A percentile compares a stretch with the other conserved stretches of the same genome.
phyloP scores from a whole-genome alignment of 2,113 vertebrate species.

The Platysternon megacephalum region DNA sequence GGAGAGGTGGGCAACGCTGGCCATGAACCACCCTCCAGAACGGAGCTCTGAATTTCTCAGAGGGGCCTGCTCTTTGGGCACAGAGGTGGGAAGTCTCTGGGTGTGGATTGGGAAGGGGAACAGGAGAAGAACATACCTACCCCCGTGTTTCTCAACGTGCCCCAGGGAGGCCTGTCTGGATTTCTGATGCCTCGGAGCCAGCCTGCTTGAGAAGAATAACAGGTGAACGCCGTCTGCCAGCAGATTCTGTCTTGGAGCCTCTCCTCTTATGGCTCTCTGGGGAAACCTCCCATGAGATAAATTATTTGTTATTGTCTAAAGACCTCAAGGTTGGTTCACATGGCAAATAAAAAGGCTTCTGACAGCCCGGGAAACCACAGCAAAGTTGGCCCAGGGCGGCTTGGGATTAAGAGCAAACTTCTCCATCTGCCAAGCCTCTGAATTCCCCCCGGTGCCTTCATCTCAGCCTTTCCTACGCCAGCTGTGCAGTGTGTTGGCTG shows the following conservation, averaged over 20 bases:
- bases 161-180: constrained; percentile 39
- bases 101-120: rapidly evolving
- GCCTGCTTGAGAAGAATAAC: constrained; percentile 45
- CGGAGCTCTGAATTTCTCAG: not conserved
- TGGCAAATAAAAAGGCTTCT: not conserved
- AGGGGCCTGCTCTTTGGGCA: rapidly evolving
- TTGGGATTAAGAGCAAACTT: not conserved
- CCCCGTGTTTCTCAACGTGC: not conserved
- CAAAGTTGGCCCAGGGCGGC: not conserved
- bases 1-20: not conserved
- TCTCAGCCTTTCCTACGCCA: not conserved
- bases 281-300: constrained; percentile 8
- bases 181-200: constrained; percentile 30
- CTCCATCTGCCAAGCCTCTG: not conserved
- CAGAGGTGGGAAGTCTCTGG: rapidly evolving
- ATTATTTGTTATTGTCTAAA: constrained; percentile 12
- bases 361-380: not conserved
- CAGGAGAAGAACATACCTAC: rapidly evolving
- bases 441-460: not conserved
- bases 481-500: constrained; percentile 69
- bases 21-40: no score
- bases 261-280: not conserved
- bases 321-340: not conserved
- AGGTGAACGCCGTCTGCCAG: constrained; percentile 47
- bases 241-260: not conserved